These are phyloP conservation scores for Rhopalosiphum nymphaeae DNA, from an alignment of 2,888 invertebrate genomes.

Conservation along the genomic window DNA sequence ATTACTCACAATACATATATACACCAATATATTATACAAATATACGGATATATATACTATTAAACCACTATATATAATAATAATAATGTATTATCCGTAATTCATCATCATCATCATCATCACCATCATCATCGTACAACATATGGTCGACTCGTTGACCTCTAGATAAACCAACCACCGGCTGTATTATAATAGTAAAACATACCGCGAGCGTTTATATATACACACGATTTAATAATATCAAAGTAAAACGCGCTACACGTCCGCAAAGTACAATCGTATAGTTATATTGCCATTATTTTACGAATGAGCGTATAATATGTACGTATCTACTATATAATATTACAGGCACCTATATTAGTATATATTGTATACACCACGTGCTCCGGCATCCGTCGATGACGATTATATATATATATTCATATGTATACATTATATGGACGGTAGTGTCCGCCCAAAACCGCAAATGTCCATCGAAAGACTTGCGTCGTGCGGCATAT, in stretches of 20 bases:
- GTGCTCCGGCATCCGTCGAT: background rate
- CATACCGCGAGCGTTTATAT: background rate
- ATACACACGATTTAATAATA: background rate
- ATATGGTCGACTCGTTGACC: constrained; percentile 60
- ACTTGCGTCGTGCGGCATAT: too few species aligned
- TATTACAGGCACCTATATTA: background rate
- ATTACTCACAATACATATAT: background rate
- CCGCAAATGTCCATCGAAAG: background rate
- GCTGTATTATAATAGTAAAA: background rate
- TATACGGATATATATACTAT: background rate
- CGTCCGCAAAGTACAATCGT: background rate
- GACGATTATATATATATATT: too few species aligned
- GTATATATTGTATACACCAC: background rate
- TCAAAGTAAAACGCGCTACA: background rate
- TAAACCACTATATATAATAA: background rate
- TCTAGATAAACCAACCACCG: constrained; percentile 42
- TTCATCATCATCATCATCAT: constrained; percentile 37
- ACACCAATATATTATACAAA: background rate
- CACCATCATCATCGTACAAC: background rate
- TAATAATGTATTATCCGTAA: constrained; percentile 5
- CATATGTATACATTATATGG: background rate
- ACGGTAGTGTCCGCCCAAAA: background rate
- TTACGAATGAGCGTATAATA: background rate
- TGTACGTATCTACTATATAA: background rate
- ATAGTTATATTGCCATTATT: background rate